phyloP scores from a whole-genome alignment of 2,888 invertebrate genomes.

The Tubulanus polymorphus region DNA sequence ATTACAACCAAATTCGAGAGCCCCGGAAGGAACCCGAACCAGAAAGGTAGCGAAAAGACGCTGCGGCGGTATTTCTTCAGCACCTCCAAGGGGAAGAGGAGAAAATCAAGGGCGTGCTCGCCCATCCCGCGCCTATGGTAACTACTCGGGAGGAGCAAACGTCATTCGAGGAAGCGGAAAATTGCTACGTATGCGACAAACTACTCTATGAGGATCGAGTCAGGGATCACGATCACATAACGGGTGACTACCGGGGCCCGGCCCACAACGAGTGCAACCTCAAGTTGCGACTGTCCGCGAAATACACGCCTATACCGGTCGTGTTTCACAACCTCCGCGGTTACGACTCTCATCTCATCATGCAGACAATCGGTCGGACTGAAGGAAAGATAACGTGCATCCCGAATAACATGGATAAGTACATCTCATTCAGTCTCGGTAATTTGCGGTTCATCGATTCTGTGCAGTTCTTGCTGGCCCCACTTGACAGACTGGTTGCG shows the following conservation, averaged over 20 bases:
- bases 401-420: slow-evolving; percentile 22
- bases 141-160: background rate
- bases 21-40: slow-evolving; percentile 9
- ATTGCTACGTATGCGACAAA: slow-evolving; percentile 9
- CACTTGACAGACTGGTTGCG: slow-evolving; percentile 16
- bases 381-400: background rate
- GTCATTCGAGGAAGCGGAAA: slow-evolving; percentile 2
- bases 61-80: slow-evolving; percentile 8
- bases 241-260: slow-evolving; percentile 18
- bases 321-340: slow-evolving; percentile 21
- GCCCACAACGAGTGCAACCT: slow-evolving; percentile 19
- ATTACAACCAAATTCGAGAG: slow-evolving; percentile 9
- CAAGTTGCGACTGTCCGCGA: slow-evolving; percentile 11
- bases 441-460: slow-evolving; percentile 23
- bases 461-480: slow-evolving; percentile 12
- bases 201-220: slow-evolving; percentile 4
- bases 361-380: slow-evolving; percentile 14
- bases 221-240: slow-evolving; percentile 20
- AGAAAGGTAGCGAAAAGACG: slow-evolving; percentile 13
- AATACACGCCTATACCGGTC: slow-evolving; percentile 14
- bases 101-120: slow-evolving; percentile 3
- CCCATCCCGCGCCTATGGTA: background rate
- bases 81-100: slow-evolving; percentile 6
- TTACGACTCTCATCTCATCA: slow-evolving; percentile 19
- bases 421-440: slow-evolving; percentile 22